Base-by-base conservation (phyloP, 2,797 vertebrate genomes). In the Glossophaga mutica region DNA sequence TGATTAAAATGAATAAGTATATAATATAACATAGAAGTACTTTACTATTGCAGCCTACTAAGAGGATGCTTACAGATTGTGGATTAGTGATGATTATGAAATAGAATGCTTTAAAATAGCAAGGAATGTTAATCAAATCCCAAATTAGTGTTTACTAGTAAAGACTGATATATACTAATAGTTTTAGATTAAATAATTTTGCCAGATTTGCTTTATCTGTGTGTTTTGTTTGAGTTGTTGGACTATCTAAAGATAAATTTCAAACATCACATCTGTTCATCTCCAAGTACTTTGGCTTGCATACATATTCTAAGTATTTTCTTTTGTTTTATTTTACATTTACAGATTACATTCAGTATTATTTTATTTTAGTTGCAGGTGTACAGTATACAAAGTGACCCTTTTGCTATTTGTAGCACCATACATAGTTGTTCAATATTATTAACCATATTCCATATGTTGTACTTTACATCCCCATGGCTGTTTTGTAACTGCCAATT, bases 151-250 rank as follows among this genome's bases (percentile, higher is more conserved):
- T 88, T 95, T 74, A 87, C 16, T 84, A 14, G 46, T 92, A 59
- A 68, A 62, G 29, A 57, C n/a, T 87, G 84, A 5, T 74, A 50
- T 78, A 16, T 87, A 76, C 39, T 90, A 22, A 89, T n/a, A 55
- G 19, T 83, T 79, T 44, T 95, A 90, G 46, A 48, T 87, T 50
- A 90, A 82, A 65, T 92, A 91, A 82, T 94, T 95, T 94, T 88
- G 48, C 26, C 42, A 18, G 59, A 70, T 76, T 94, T 78, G 24
- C 76, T 79, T 73, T 87, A 50, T 83, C 52, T 42, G 29, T 90
- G 9, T 95, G 52, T 84, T 85, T 79, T 95, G 19, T 85, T 79
- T 95, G 19, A 88, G 29, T 21, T 82, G 16, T 73, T 94, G 46
- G 65, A 81, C 83, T 65, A 4, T 89, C 19, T 94, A 62, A 83